These are phyloP conservation scores for Trachops cirrhosus DNA, from an alignment of 2,797 vertebrate genomes.

Conservation along the genomic window DNA sequence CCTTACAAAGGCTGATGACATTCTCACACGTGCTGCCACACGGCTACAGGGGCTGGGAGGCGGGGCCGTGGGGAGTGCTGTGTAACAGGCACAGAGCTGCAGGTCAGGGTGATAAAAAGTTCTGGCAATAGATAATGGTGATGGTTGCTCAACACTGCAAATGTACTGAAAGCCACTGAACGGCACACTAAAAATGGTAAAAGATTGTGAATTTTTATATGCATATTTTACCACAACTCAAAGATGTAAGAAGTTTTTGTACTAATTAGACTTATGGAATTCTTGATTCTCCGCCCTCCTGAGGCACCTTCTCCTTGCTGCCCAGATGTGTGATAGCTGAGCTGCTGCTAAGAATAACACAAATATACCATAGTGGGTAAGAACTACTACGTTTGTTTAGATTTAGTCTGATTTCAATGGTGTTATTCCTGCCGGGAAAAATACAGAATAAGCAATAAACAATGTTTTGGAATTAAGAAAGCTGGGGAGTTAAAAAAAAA, in stretches of 20 bases:
- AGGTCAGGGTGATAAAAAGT: not conserved
- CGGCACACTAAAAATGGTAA: not conserved
- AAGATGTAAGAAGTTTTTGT: not conserved
- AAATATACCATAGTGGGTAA: not conserved
- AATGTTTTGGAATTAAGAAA: constrained; percentile 7
- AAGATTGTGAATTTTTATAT: not conserved
- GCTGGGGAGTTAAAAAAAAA: not conserved
- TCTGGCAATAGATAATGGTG: not conserved
- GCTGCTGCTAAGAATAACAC: not conserved
- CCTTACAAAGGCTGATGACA: not conserved
- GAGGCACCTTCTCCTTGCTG: not conserved
- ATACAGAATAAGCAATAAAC: not conserved
- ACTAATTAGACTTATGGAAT: not conserved
- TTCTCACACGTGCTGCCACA: not conserved
- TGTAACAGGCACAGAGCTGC: not conserved
- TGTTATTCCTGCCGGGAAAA: not conserved
- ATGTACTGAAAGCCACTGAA: not conserved
- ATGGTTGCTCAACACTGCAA: not conserved
- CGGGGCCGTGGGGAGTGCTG: not conserved
- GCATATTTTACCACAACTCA: not conserved
- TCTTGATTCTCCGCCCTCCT: not conserved
- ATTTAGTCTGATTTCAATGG: not conserved
- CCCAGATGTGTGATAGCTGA: not conserved
- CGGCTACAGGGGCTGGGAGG: not conserved
- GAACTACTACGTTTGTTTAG: not conserved